phyloP scores from a whole-genome alignment of 2,797 vertebrate genomes.

The Artibeus lituratus region DNA sequence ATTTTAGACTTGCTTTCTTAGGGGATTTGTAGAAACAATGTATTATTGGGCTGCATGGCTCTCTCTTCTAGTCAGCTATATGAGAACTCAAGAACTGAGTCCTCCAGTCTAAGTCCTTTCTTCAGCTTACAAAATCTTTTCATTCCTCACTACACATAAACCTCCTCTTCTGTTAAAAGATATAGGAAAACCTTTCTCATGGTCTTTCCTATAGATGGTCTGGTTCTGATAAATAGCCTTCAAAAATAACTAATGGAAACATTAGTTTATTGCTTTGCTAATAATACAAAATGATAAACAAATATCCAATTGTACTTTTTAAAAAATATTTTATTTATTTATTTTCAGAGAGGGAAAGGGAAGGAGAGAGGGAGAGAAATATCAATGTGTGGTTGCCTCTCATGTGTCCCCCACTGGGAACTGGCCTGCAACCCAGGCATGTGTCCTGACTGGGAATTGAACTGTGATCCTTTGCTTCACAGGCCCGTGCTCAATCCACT shows the following conservation, averaged over 20 bases:
- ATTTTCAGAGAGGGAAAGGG: too few species aligned
- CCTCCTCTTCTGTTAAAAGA: neutral
- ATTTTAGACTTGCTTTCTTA: neutral
- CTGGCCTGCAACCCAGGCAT: too few species aligned
- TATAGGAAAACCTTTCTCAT: neutral
- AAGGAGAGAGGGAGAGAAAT: too few species aligned
- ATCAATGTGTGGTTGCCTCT: too few species aligned
- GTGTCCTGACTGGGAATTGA: too few species aligned
- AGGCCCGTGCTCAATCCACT: too few species aligned
- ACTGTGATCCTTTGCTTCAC: too few species aligned
- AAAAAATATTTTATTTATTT: too few species aligned
- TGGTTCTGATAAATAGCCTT: neutral
- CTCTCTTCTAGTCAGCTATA: neutral
- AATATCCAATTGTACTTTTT: neutral
- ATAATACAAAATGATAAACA: neutral
- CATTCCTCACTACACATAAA: neutral
- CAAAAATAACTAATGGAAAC: neutral
- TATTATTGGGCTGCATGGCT: neutral
- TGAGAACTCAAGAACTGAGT: neutral
- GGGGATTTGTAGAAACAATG: neutral
- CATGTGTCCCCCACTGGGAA: too few species aligned
- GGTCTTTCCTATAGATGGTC: neutral
- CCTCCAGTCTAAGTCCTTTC: neutral
- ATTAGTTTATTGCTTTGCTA: neutral
- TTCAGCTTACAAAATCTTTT: neutral